Conservation (phyloP, 2,888 invertebrate species). For the Callyntrura guangdongensis region DNA sequence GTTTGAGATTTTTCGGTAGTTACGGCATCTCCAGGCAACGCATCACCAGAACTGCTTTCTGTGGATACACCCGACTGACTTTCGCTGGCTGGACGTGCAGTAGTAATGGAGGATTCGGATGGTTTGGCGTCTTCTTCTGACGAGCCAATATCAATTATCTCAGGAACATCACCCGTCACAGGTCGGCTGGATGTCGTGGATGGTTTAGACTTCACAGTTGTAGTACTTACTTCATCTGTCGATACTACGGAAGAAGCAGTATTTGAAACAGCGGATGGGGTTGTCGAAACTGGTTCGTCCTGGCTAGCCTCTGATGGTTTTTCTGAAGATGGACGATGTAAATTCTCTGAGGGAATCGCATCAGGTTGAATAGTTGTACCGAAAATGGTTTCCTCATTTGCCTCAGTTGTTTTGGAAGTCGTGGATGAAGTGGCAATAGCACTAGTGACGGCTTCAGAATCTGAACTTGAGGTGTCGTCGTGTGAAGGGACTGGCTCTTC, state of each 20-base stretch:
- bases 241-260: background rate
- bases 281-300: slow-evolving; percentile 34
- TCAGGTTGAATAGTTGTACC: slow-evolving; percentile 63
- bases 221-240: background rate
- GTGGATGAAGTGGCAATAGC: slow-evolving; percentile 21
- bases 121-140: slow-evolving; percentile 52
- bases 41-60: slow-evolving; percentile 51
- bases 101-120: slow-evolving; percentile 20
- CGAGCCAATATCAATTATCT: slow-evolving; percentile 66
- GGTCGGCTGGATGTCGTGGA: background rate
- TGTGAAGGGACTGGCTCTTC: slow-evolving; percentile 29
- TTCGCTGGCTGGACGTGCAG: slow-evolving; percentile 37
- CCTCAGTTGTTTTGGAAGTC: slow-evolving; percentile 16
- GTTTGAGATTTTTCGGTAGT: slow-evolving; percentile 46
- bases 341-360: slow-evolving; percentile 68
- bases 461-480: slow-evolving; percentile 39
- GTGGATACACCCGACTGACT: background rate
- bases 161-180: slow-evolving; percentile 26
- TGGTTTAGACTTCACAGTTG: background rate
- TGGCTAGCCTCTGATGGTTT: slow-evolving; percentile 55
- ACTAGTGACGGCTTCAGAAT: background rate
- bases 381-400: slow-evolving; percentile 67
- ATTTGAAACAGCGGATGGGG: background rate
- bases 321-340: slow-evolving; percentile 63
- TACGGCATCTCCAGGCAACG: slow-evolving; percentile 36